A percentile compares a stretch with the other conserved stretches of the same genome.
These are phyloP conservation scores for Aplodontia rufa DNA, from an alignment of 2,113 vertebrate species.

Conservation along the genomic window DNA sequence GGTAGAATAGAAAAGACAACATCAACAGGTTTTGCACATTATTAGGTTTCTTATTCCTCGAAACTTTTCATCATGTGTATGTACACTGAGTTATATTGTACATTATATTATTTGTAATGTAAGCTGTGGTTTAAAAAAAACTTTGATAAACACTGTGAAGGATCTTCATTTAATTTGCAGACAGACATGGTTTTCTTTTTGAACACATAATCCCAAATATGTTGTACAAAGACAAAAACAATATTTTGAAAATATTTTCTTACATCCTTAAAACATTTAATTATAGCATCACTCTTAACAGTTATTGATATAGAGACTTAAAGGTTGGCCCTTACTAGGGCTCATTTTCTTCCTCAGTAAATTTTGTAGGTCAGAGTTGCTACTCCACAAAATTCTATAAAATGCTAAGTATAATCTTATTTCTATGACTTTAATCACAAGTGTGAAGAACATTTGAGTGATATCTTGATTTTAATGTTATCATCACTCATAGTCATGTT, in stretches of 20 bases:
- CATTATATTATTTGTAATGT: neutral
- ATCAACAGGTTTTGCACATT: neutral
- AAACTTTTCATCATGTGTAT: neutral
- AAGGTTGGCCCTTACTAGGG: neutral
- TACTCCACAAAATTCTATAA: neutral
- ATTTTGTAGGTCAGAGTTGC: neutral
- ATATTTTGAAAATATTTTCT: neutral
- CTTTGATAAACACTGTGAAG: neutral
- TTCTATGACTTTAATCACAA: neutral
- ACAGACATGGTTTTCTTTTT: neutral
- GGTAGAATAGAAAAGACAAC: neutral
- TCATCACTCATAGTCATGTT: neutral
- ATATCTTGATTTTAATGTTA: neutral
- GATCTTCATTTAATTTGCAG: neutral
- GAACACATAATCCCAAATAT: neutral
- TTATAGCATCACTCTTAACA: neutral
- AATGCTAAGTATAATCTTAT: neutral
- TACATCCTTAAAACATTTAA: neutral
- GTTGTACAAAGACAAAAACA: neutral
- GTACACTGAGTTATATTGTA: neutral
- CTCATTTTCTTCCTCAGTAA: neutral
- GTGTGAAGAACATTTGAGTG: neutral
- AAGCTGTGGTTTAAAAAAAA: neutral
- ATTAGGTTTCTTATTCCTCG: neutral
- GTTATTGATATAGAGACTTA: neutral